phyloP scores from a whole-genome alignment of 2,888 invertebrate genomes.

The Dermolepida albohirtum region DNA sequence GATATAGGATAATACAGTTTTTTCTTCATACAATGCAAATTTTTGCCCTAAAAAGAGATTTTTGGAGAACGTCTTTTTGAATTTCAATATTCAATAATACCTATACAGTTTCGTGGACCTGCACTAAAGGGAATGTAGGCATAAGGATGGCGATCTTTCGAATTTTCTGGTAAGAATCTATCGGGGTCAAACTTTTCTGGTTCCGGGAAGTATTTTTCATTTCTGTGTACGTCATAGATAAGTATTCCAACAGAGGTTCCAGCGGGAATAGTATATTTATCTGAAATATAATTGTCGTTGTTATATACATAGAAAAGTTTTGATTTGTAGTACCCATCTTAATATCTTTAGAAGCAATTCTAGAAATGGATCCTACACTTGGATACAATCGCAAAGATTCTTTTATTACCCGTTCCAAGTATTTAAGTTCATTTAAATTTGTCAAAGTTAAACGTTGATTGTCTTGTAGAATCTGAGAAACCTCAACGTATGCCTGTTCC shows the following conservation, averaged over 20 bases:
- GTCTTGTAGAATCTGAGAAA: constrained; percentile 38
- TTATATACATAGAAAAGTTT: no score
- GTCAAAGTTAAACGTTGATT: constrained; percentile 38
- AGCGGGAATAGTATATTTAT: constrained; percentile 15
- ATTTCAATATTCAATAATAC: background rate
- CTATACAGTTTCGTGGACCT: constrained; percentile 78
- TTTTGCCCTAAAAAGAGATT: constrained; percentile 24
- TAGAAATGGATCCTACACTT: constrained; percentile 48
- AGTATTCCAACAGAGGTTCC: constrained; percentile 36
- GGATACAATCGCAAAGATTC: constrained; percentile 51
- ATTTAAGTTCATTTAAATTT: constrained; percentile 41
- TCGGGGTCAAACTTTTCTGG: constrained; percentile 75
- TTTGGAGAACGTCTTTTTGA: background rate
- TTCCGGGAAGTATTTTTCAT: constrained; percentile 72
- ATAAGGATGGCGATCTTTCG: constrained; percentile 77
- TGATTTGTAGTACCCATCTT: constrained; percentile 22
- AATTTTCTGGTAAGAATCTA: constrained; percentile 78
- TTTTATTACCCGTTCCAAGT: constrained; percentile 49
- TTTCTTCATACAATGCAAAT: constrained; percentile 37
- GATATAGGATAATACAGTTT: constrained; percentile 31
- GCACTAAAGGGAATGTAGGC: constrained; percentile 81
- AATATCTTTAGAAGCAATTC: constrained; percentile 46
- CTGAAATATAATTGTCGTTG: background rate
- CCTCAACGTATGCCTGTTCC: constrained; percentile 39
- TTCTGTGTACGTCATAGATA: constrained; percentile 70